Conservation (phyloP, 2,888 invertebrate genomes). For the Drosophila paranaensis region DNA sequence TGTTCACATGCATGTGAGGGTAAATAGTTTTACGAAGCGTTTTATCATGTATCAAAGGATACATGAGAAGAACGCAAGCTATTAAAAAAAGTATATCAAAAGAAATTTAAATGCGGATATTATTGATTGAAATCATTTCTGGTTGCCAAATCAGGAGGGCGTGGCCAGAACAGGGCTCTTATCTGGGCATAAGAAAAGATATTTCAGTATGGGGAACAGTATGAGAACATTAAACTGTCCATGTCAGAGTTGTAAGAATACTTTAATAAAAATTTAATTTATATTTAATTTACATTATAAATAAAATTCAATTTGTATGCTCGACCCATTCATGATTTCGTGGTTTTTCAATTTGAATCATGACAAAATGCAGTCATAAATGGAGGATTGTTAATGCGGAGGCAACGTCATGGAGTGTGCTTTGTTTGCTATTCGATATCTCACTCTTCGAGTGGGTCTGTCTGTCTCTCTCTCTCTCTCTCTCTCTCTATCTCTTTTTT, state of each 20-base stretch:
- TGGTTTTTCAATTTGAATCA: conserved; percentile 17
- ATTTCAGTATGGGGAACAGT: too few relatives aligned
- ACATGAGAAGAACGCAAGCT: neutral
- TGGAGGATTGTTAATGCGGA: conserved; percentile 31
- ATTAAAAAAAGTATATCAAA: neutral
- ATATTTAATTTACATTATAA: neutral
- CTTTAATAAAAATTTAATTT: too few relatives aligned
- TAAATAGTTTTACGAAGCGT: neutral
- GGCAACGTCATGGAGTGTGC: neutral
- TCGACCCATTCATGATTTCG: conserved; percentile 1
- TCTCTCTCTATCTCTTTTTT: neutral
- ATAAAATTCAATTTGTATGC: conserved; percentile 1
- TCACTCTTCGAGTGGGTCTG: neutral
- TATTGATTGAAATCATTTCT: neutral
- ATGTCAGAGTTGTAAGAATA: too few relatives aligned
- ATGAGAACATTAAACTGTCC: too few relatives aligned
- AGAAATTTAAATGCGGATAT: neutral
- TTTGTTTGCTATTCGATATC: conserved; percentile 27
- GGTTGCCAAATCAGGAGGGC: too few relatives aligned
- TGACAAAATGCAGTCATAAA: conserved; percentile 24
- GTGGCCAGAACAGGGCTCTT: too few relatives aligned
- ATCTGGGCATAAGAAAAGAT: too few relatives aligned
- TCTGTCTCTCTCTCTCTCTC: neutral
- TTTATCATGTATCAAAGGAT: too few relatives aligned
- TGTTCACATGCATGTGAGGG: neutral